Base-by-base conservation (phyloP, 2,113 vertebrate species). In the Hipposideros armiger region DNA sequence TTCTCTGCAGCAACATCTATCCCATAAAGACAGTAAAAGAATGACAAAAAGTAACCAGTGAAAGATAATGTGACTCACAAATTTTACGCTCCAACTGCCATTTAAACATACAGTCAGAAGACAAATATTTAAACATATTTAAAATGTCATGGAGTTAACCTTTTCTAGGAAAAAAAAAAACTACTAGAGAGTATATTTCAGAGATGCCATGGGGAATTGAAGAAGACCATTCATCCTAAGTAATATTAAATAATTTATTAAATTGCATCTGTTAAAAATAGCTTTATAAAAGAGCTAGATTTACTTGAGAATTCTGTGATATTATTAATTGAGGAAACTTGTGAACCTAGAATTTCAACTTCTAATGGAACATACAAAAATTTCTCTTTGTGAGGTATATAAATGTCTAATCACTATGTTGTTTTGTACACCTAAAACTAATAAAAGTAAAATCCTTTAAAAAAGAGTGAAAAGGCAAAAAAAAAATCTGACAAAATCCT, bases 191-290 rank as follows among this genome's bases (percentile, higher is more conserved):
- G 14, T 62, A 42, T 4, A 60, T 54, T 81, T 76, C 6, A 66
- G 52, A 91, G 52, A 93, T 20, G 32, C 2, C n/a, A 50, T 2
- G 36, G 22, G 9, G 13, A 60, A 24, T 36, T 64, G 3, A 72
- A 74, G 82, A 60, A 60, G 15, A 58, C 3, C 28, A 47, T 60
- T 45, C 74, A 76, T 70, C n/a, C 13, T 72, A 89, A 86, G 40
- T 32, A 93, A 90, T 52, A 84, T 30, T 60, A 96, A 93, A 60
- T 72, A 26, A 36, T 17, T 28, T 70, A 88, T 62, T 54, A 87
- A 30, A 77, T 16, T 64, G 66, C 1, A 52, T 54, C 8, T 32
- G 3, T 67, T 67, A 45, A 74, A 70, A 5, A 76, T 2, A 60
- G 26, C 16, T 87, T 95, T 64, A 66, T 67, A 52, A 85, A 92